These are phyloP conservation scores for Excalfactoria chinensis DNA, from an alignment of 2,113 vertebrate species.

Conservation along the genomic window DNA sequence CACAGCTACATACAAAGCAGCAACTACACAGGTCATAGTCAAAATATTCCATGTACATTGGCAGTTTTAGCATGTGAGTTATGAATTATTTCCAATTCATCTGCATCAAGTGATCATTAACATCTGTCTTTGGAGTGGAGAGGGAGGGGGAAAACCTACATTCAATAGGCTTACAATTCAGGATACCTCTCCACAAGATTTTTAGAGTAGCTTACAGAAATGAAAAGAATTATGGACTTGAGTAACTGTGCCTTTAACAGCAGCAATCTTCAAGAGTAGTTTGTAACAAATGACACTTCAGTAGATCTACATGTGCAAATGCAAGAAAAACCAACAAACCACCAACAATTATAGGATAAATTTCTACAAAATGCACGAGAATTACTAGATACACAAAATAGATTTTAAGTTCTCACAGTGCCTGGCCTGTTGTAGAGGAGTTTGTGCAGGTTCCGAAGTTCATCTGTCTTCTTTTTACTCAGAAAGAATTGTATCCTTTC, in stretches of 20 bases:
- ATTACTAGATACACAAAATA: not conserved
- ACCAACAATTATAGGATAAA: not conserved
- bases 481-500: constrained; percentile 90
- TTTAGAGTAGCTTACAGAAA: not conserved
- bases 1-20: not conserved
- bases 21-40: not conserved
- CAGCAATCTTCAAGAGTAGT: not conserved
- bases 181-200: not conserved
- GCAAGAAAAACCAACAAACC: not conserved
- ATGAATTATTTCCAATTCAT: not conserved
- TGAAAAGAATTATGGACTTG: not conserved
- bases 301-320: not conserved
- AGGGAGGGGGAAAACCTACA: not conserved
- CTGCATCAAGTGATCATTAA: not conserved
- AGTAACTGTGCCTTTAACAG: not conserved
- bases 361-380: not conserved
- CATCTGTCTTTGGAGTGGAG: no score
- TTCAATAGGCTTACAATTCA: not conserved
- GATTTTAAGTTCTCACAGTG: constrained; percentile 83
- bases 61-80: not conserved
- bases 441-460: constrained; percentile 92
- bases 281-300: not conserved
- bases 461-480: constrained; percentile 91
- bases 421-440: constrained; percentile 94
- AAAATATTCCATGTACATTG: no score